Percentiles rank a stretch among this genome's conserved stretches.
These are phyloP conservation scores for Pachypanchax playfairii DNA, from an alignment of 2,113 vertebrate species.

Conservation along the genomic window DNA sequence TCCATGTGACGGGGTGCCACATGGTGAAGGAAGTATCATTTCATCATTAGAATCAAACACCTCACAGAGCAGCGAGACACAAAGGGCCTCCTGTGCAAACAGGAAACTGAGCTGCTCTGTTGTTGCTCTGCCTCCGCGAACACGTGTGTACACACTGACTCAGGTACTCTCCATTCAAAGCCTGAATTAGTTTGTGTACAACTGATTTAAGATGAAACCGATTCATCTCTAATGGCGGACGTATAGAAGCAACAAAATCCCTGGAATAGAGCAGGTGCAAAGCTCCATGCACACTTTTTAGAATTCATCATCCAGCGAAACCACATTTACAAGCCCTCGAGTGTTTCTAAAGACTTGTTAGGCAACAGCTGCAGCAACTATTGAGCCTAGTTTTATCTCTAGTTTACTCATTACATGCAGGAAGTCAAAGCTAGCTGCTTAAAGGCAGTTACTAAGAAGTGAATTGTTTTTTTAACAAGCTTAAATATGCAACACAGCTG, in stretches of 20 bases:
- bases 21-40: background rate
- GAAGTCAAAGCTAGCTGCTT: background rate
- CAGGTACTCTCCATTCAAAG: background rate
- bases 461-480: slow-evolving; percentile 11
- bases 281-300: background rate
- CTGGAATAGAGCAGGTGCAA: background rate
- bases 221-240: background rate
- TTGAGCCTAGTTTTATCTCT: background rate
- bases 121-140: slow-evolving; percentile 6
- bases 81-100: slow-evolving; percentile 23
- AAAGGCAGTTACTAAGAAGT: slow-evolving; percentile 2
- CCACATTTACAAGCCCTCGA: slow-evolving; percentile 32
- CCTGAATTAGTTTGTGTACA: too few relatives aligned
- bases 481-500: slow-evolving; percentile 25
- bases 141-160: background rate
- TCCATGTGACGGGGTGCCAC: background rate
- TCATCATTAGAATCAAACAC: background rate
- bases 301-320: slow-evolving; percentile 12
- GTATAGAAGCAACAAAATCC: slow-evolving; percentile 7
- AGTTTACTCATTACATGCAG: slow-evolving; percentile 6
- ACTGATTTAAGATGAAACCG: background rate
- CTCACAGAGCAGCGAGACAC: background rate
- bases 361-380: slow-evolving; percentile 25
- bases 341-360: slow-evolving; percentile 44
- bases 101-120: slow-evolving; percentile 11